Evolutionary conservation across 2,888 invertebrate genomes (phyloP).

Genomic region (Cephus spinipes): DNA sequence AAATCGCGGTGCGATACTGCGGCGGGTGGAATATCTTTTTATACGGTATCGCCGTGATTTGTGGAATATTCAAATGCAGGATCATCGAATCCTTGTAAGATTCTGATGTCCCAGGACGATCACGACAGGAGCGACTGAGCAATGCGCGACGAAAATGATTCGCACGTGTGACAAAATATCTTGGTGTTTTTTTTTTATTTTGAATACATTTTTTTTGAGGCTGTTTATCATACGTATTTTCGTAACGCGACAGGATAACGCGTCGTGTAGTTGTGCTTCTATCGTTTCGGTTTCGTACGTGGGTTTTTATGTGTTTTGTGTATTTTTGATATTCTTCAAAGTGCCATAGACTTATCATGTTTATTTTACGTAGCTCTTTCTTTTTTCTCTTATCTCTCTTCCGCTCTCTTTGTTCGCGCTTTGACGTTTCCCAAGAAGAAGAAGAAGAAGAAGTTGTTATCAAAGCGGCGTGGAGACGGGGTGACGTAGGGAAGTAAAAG

Average conservation of each 20-base stretch:
- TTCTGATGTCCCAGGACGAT: neutral
- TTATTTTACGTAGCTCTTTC: neutral
- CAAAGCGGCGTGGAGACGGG: neutral
- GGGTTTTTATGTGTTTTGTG: neutral
- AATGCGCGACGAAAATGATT: neutral
- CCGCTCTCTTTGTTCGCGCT: neutral
- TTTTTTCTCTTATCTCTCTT: constrained; percentile 11
- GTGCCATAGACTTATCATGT: neutral
- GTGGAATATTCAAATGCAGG: neutral
- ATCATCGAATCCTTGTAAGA: neutral
- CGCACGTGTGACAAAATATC: neutral
- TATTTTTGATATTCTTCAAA: neutral
- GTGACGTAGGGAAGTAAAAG: neutral
- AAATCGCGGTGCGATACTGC: neutral
- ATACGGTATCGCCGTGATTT: neutral
- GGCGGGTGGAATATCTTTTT: neutral
- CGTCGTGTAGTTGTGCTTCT: neutral
- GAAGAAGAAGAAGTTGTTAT: neutral
- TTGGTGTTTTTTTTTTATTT: neutral
- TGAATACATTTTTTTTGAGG: neutral
- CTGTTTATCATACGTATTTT: neutral
- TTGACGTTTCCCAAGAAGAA: neutral
- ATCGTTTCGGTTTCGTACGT: neutral
- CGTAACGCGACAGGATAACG: neutral
- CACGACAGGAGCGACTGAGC: neutral